These are phyloP conservation scores for Mellivora capensis DNA, from an alignment of 2,113 vertebrate genomes.

Conservation along the genomic window DNA sequence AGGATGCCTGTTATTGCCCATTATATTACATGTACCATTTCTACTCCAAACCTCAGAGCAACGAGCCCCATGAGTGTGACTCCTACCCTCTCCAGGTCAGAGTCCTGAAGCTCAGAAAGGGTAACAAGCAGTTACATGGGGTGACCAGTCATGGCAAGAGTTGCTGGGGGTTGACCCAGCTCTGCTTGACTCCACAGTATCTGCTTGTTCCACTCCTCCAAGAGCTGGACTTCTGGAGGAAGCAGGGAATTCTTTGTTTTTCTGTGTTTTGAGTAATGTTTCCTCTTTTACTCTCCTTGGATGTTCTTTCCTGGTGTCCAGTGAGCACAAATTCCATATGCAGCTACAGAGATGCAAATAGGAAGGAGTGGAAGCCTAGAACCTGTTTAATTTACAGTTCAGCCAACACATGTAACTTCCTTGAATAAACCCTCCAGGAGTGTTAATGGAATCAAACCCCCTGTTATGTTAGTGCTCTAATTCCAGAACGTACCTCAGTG, in stretches of 20 bases:
- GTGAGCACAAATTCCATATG: background rate
- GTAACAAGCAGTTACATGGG: fast-evolving
- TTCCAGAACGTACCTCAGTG: conserved; percentile 1
- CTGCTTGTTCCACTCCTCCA: background rate
- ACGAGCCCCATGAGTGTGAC: background rate
- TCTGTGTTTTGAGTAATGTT: background rate
- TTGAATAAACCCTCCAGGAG: conserved; percentile 31
- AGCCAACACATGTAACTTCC: conserved; percentile 35
- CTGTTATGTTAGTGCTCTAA: conserved; percentile 35
- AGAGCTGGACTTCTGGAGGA: background rate
- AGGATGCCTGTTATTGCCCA: background rate
- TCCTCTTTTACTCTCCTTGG: background rate
- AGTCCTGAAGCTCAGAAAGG: background rate
- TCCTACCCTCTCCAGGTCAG: too few species aligned
- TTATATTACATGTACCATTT: background rate
- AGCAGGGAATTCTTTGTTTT: background rate
- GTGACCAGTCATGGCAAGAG: background rate
- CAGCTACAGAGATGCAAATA: background rate
- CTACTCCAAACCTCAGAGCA: background rate
- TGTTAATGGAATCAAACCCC: background rate
- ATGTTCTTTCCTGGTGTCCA: background rate
- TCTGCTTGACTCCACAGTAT: background rate
- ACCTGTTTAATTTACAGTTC: conserved; percentile 25
- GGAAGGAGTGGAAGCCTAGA: background rate
- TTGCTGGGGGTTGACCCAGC: too few species aligned